Percentiles rank a stretch among this genome's conserved stretches.
phyloP scores from a whole-genome alignment of 1,140 invertebrate species.

The Dolichoris vasculosae region DNA sequence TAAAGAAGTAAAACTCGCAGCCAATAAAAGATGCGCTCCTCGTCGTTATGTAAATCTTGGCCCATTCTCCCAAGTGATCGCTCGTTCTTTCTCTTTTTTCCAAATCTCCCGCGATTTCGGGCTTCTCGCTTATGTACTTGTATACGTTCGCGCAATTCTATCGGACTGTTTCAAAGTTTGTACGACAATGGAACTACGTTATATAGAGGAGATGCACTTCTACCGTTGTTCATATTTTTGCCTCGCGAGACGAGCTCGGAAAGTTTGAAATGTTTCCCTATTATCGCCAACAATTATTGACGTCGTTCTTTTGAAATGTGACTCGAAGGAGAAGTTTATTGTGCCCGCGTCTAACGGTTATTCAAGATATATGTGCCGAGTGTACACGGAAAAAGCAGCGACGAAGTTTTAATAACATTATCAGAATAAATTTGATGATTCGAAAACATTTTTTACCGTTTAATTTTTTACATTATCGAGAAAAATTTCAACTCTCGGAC shows the following conservation, averaged over 20 bases:
- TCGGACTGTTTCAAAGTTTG: constrained; percentile 25
- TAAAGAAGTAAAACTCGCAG: constrained; percentile 58
- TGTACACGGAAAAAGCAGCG: neutral
- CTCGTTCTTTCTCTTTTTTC: neutral
- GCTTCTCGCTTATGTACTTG: neutral
- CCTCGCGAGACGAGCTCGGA: constrained; percentile 18
- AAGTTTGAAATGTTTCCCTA: constrained; percentile 45
- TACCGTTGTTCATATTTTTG: constrained; percentile 27
- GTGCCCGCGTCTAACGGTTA: neutral
- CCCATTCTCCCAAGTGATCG: neutral
- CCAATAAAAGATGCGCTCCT: constrained; percentile 66
- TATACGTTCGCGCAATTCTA: neutral
- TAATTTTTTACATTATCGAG: neutral
- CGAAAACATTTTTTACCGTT: neutral
- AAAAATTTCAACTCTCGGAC: too few relatives aligned
- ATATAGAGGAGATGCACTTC: constrained; percentile 25
- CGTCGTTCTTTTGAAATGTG: constrained; percentile 36
- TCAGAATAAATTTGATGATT: constrained; percentile 9
- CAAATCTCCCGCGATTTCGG: neutral
- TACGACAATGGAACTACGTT: constrained; percentile 23
- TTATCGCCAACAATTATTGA: constrained; percentile 52
- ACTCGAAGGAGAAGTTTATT: constrained; percentile 31
- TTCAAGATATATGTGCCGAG: constrained; percentile 4
- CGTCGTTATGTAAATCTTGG: constrained; percentile 3
- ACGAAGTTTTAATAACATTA: constrained; percentile 11